Evolutionary conservation across 2,888 invertebrate species (phyloP).

Genomic region (Drosophila falleni): DNA sequence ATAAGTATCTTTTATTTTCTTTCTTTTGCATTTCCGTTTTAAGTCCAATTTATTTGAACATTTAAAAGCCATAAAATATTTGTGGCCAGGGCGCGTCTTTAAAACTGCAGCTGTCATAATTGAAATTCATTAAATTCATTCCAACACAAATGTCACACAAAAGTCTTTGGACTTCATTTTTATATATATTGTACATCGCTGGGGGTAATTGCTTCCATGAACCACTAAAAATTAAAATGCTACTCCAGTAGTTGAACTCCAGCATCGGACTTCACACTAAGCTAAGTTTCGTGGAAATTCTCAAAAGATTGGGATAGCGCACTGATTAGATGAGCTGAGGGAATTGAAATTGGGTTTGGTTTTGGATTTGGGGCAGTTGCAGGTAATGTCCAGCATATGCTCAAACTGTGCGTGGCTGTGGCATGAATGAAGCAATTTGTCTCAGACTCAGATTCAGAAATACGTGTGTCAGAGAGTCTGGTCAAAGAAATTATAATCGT

Average conservation of each 20-base stretch:
- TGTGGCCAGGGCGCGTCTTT: conserved; percentile 43
- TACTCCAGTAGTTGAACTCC: conserved; percentile 64
- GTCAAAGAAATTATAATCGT: conserved; percentile 45
- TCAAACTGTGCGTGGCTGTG: conserved; percentile 25
- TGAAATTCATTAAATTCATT: conserved; percentile 74
- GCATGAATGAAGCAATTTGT: conserved; percentile 75
- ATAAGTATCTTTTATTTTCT: conserved; percentile 30
- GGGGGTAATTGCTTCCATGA: conserved; percentile 69
- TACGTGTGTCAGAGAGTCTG: conserved; percentile 47
- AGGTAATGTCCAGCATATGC: conserved; percentile 54
- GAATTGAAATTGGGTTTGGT: conserved; percentile 5
- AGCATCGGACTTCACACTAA: conserved; percentile 34
- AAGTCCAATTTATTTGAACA: conserved; percentile 75
- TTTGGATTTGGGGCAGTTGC: conserved; percentile 13
- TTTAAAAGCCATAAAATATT: conserved; percentile 72
- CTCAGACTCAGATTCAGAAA: conserved; percentile 46
- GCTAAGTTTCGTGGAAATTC: conserved; percentile 41
- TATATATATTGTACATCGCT: conserved; percentile 16
- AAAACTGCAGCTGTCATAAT: conserved; percentile 71
- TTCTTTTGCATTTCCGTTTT: conserved; percentile 72
- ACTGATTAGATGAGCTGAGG: conserved; percentile 50
- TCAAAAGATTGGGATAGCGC: conserved; percentile 49
- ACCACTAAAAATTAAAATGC: conserved; percentile 68
- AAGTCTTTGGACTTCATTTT: neutral
- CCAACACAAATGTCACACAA: conserved; percentile 61